Evolutionary conservation across 2,888 invertebrate species (phyloP).

Genomic region (Incurvaria masculella): DNA sequence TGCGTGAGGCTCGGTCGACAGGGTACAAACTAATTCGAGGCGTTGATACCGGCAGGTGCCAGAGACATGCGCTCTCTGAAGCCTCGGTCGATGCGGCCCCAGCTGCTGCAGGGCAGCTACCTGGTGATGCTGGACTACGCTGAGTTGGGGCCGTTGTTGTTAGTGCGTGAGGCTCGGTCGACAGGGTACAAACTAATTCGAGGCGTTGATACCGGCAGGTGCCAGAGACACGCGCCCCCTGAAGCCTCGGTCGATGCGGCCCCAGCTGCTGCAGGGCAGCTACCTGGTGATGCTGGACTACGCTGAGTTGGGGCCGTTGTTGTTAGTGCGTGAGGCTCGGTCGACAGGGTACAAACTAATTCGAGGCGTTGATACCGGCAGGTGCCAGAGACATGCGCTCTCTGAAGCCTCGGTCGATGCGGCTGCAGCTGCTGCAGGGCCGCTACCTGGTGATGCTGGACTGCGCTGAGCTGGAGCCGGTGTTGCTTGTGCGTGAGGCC

Average conservation of each 20-base stretch:
- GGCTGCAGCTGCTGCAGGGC: constrained; percentile 32
- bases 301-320: constrained; percentile 36
- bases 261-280: constrained; percentile 32
- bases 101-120: constrained; percentile 32
- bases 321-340: constrained; percentile 31
- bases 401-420: constrained; percentile 25
- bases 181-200: too few species aligned
- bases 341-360: neutral
- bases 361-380: too few species aligned
- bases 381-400: too few species aligned
- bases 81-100: constrained; percentile 33
- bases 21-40: too few species aligned
- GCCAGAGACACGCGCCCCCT: too few species aligned
- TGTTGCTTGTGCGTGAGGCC: constrained; percentile 32
- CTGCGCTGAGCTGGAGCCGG: constrained; percentile 38
- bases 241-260: constrained; percentile 31
- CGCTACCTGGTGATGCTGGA: constrained; percentile 42
- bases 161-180: constrained; percentile 28
- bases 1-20: constrained; percentile 24
- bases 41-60: too few species aligned
- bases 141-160: constrained; percentile 36
- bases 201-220: too few species aligned
- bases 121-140: constrained; percentile 44
- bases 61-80: too few species aligned
- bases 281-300: constrained; percentile 45